Base-by-base conservation (phyloP, 1,140 invertebrate species). In the Orchestia grillus region DNA sequence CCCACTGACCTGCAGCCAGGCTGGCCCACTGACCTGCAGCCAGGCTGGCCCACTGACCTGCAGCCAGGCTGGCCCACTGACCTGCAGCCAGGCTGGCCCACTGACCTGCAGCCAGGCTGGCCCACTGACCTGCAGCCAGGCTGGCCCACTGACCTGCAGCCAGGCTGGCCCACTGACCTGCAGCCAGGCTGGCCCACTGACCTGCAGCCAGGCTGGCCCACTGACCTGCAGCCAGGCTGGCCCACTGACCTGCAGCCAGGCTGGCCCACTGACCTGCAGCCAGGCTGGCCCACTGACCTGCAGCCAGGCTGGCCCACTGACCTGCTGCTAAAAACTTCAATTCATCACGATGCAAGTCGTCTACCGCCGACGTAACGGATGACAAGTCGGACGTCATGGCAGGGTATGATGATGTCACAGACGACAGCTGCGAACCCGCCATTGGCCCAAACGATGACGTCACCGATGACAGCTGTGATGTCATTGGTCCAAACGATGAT, bases 401-500 rank as follows among this genome's bases (percentile, higher is more conserved):
- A 8, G 90, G 11, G 40, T 45, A 94, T 11, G 92, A 94, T 94
- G 92, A 94, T 44, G 92, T 94, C 92, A 94, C 92, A n/a, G 43
- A 44, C 40, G 92, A 94, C 44, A 94, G 92, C 92, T 94, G 92
- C 36, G 92, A 44, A 6, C 44, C 44, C 42, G 88, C 88, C 88
- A 90, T 90, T 42, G 88, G 41, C 6, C 88, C 44, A 40, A 96
- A 45, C 44, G 45, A 44, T 88, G 87, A 95, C 41, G 77, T 88
- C 88, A 96, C 88, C 16, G 95, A 19, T 45, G 88, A 47, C 44
- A 94, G 44, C 43, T 94, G 43, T 1, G 92, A 19, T 40, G 92
- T 47, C 92, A 94, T 94, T 47, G 92, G 92, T 45, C 43, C 92
- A 94, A 94, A 94, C 3, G 92, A 94, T 47, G 92, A 94, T 44